Percentiles rank a stretch among this genome's conserved stretches.
Evolutionary conservation across 2,888 invertebrate genomes (phyloP).

Genomic region (Phengaris arion): DNA sequence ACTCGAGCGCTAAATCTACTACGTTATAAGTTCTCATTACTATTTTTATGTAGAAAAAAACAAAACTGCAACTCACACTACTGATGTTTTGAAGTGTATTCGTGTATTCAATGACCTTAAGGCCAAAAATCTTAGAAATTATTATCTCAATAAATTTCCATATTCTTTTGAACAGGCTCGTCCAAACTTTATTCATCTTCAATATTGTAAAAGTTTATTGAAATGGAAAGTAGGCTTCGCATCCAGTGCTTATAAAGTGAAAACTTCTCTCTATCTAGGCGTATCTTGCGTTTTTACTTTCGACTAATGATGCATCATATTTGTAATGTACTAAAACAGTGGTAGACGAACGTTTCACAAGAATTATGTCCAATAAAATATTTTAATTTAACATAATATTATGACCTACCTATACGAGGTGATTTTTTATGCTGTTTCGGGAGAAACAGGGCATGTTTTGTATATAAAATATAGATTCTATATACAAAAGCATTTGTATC

Average conservation of each 20-base stretch:
- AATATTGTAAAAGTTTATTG: slow-evolving; percentile 25
- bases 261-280: slow-evolving; percentile 2
- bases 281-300: slow-evolving; percentile 1
- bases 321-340: not conserved
- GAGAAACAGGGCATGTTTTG: too few species aligned
- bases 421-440: too few species aligned
- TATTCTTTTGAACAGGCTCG: slow-evolving; percentile 18
- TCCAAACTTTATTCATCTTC: slow-evolving; percentile 16
- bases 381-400: not conserved
- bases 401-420: too few species aligned
- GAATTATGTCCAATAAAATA: not conserved
- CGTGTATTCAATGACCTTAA: not conserved
- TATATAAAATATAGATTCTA: too few species aligned
- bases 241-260: not conserved
- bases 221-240: slow-evolving; percentile 1
- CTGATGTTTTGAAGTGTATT: not conserved
- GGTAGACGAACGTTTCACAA: not conserved
- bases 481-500: too few species aligned
- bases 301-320: slow-evolving; percentile 1
- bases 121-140: not conserved
- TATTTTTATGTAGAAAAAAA: not conserved
- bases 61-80: not conserved
- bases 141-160: slow-evolving; percentile 19
- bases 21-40: not conserved
- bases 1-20: too few species aligned